Base-by-base conservation (phyloP, 2,797 vertebrate genomes). In the Poecilia picta region DNA sequence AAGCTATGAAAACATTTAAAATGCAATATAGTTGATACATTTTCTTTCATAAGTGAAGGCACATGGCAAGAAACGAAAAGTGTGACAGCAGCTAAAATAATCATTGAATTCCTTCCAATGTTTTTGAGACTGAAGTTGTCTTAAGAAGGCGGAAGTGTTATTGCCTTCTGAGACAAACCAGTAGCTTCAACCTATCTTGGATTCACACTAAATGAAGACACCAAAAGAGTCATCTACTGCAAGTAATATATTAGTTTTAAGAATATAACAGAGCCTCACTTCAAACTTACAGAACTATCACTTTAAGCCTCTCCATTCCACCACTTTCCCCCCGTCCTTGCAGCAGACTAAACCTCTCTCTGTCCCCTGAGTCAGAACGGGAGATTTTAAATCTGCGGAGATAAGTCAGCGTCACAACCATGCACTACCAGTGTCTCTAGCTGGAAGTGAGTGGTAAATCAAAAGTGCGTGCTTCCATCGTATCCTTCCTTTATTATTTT, bases 321-420 rank as follows among this genome's bases (percentile, higher is more conserved):
- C 85, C 83, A 81, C 72, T 72, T 89, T 36, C 75, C 43, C 33
- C 72, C 79, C 62, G 71, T 78, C 89, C 83, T 88, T 87, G 89
- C 91, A 89, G 87, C 45, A 86, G 86, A 91, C 87, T 95, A 95
- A 96, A 94, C 95, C 92, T 93, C 57, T 95, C 92, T 91, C 92
- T 92, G 33, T 86, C 91, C 87, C 86, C 72, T 46, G 43, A 62
- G 47, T 78, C 68, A 70, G 80, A 79, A 82, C 25, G 28, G 80
- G 75, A 75, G 79, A 46, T 82, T 84, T 87, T 39, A 77, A 85
- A 75, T 78, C 83, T 73, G 78, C 53, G 78, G 76, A 80, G 82
- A 57, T 64, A 64, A 66, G 16, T 68, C 36, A 25, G 64, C n/a
- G 74, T 82, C 83, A 77, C 81, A 47, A 49, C 64, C 77, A 39